Base-by-base conservation (phyloP, 2,888 invertebrate species). In the Oithona nana region DNA sequence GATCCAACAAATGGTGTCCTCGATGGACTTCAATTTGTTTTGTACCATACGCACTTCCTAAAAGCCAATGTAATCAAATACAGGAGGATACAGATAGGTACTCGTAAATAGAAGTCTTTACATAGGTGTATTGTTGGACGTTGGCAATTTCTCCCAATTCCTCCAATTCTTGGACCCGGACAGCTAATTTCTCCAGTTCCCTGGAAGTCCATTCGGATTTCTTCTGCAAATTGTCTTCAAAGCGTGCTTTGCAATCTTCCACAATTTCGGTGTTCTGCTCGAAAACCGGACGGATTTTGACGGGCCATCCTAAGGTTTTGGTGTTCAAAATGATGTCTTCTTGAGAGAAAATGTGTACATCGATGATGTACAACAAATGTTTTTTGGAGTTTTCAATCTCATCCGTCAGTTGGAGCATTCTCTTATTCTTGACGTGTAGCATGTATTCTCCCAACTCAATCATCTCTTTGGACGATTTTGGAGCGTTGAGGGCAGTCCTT, bases 261-360 rank as follows among this genome's bases (percentile, higher is more conserved):
- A 84, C 24, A 31, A 63, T 66, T 66, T 73, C 79, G 57, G 86
- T 84, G 71, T 88, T 88, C 68, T 79, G 79, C 31, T 88, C 86
- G 69, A 92, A 83, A 63, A 89, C 80, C 0, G 84, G 83, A 69
- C 83, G 82, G 58, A 93, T 88, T 48, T 82, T 78, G 65, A 79
- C 79, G 1, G 89, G 74, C 90, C 92, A 92, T 67, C 83, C 83
- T 0, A 93, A 81, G 0, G 88, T 87, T 52, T 75, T 78, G n/a
- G 84, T 81, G 70, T 90, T 90, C 1, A 88, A 76, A 58, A 80
- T 79, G 51, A 89, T 81, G 69, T 92, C 89, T 55, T 84, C 52
- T n/a, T 20, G 26, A 49, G 51, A 51, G 28, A 61, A 61, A 22
- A 61, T 54, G 22, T 61, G 61, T n/a, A 61, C 61, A 52, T 61